These are phyloP conservation scores for Pygocentrus nattereri DNA, from an alignment of 2,797 vertebrate species.

Conservation along the genomic window DNA sequence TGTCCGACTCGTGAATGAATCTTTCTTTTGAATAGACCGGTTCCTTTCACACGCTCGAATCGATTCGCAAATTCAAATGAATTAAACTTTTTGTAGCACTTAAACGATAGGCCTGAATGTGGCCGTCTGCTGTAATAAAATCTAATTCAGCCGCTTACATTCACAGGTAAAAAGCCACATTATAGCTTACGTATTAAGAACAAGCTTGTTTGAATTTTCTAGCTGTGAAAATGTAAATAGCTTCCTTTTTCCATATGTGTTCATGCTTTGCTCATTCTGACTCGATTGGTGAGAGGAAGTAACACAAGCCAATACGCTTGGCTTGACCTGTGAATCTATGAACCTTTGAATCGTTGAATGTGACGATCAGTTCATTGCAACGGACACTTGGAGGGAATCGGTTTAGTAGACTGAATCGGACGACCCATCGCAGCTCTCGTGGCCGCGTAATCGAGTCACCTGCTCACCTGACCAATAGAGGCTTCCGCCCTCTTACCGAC, in stretches of 20 bases:
- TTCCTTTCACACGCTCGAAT: not conserved
- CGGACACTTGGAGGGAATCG: not conserved
- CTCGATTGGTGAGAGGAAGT: too few relatives aligned
- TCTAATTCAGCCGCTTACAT: too few relatives aligned
- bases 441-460: constrained; percentile 28
- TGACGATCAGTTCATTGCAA: not conserved
- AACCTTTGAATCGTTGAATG: not conserved
- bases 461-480: constrained; percentile 52
- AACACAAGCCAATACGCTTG: too few relatives aligned
- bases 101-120: too few relatives aligned
- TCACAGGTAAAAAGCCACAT: too few relatives aligned
- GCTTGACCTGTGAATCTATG: too few relatives aligned
- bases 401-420: not conserved
- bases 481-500: not conserved
- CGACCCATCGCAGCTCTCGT: not conserved
- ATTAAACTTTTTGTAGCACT: not conserved
- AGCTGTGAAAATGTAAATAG: too few relatives aligned
- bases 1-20: not conserved
- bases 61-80: not conserved
- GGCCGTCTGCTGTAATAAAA: too few relatives aligned
- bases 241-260: too few relatives aligned
- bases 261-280: too few relatives aligned
- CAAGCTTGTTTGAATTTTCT: too few relatives aligned
- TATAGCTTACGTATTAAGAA: too few relatives aligned
- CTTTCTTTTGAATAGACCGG: not conserved